Conservation (phyloP, 2,888 invertebrate genomes). For the Stenotaenia linearis region DNA sequence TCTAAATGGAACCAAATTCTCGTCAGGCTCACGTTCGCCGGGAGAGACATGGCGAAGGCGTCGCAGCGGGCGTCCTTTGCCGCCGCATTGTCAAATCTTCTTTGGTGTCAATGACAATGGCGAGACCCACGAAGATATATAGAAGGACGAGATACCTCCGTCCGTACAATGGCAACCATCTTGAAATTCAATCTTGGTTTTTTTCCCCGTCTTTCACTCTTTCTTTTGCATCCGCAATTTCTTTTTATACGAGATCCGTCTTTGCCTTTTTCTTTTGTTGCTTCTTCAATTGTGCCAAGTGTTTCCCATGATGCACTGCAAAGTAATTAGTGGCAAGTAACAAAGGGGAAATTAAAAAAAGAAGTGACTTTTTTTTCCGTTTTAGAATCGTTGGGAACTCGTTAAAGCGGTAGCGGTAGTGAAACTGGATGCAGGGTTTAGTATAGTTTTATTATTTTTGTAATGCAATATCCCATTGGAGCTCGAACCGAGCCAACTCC, state of each 20-base stretch:
- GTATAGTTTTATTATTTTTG: background rate
- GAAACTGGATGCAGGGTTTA: background rate
- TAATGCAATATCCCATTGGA: constrained; percentile 7
- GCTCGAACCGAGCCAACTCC: constrained; percentile 4
- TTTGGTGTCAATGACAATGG: constrained; percentile 17
- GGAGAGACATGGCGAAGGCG: constrained; percentile 8
- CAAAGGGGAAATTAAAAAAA: background rate
- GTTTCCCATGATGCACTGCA: constrained; percentile 1
- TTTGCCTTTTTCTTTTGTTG: constrained; percentile 3
- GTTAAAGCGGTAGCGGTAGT: background rate
- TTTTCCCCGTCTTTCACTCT: background rate
- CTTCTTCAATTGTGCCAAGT: constrained; percentile 12
- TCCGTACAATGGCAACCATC: background rate
- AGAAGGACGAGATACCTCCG: background rate
- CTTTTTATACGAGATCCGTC: constrained; percentile 10
- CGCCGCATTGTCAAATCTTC: constrained; percentile 1
- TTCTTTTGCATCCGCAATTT: constrained; percentile 5
- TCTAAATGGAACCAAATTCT: constrained; percentile 34
- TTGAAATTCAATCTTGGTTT: constrained; percentile 14
- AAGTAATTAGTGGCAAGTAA: background rate
- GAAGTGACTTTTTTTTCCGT: background rate
- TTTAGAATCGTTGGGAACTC: background rate
- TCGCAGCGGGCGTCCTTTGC: constrained; percentile 10
- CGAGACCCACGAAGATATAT: background rate
- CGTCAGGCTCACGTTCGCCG: background rate